Evolutionary conservation across 2,113 vertebrate genomes (phyloP), one percentile per base, ranked within the genome.

Genomic region (Erythrocercus mccallii): DNA sequence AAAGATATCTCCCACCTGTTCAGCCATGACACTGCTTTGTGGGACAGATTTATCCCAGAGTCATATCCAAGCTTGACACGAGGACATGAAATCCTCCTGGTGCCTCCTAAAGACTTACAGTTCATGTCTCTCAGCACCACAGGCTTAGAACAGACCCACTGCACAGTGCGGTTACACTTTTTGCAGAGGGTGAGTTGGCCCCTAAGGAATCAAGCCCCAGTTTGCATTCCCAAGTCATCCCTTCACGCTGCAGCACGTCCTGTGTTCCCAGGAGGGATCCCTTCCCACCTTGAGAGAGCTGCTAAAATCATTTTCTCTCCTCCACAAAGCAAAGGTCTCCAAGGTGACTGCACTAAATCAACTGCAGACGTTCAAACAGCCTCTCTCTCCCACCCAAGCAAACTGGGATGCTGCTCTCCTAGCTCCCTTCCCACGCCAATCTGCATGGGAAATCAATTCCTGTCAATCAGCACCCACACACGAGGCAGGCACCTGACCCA

Each of bases 41-140:
- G 57, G 38, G 27, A 58, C 25, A 33, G 20, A 68, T 33, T n/a
- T 35, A 76, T 42, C 27, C 15, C 2, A 10, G 22, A 18, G 28
- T 19, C 44, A 38, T 17, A 31, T 4, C 44, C 14, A 0, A 71
- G 24, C 56, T 8, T 1, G 0, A 30, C 2, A 1, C 4, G 23
- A 19, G 22, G 30, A n/a, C 23, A 25, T 17, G 4, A 72, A 83
- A 77, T 17, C 60, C 31, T 35, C 31, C 27, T 7, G 24, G 20
- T 12, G 9, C 30, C 40, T 88, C 38, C 44, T 19, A 1, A 48
- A 61, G 30, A 31, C n/a, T 68, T 11, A 6, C 0, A 8, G 25
- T 5, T 40, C 1, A 0, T 4, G 13, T 21, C 58, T 50, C 3
- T 0, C 48, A 35, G 73, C 78, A 38, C 16, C 28, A 14, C 10